Conservation (phyloP, 2,113 vertebrate genomes). For the Lynx canadensis region DNA sequence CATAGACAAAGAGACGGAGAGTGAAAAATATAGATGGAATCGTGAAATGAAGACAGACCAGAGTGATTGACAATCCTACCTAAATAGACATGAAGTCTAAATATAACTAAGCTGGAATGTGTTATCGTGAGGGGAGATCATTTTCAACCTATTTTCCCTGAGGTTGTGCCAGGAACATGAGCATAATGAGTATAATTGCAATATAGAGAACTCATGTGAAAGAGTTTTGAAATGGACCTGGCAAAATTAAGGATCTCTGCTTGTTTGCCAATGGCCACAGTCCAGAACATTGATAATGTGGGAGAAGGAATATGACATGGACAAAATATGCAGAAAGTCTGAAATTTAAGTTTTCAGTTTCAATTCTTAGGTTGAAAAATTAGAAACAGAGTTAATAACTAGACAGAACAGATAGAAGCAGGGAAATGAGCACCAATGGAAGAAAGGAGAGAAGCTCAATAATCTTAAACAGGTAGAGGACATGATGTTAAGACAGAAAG, state of each 20-base stretch:
- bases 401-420: neutral
- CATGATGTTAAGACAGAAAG: neutral
- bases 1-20: neutral
- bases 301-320: neutral
- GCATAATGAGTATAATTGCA: neutral
- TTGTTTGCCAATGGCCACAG: neutral
- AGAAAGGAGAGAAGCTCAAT: neutral
- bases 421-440: neutral
- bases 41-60: neutral
- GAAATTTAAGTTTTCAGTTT: neutral
- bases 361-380: conserved; percentile 11
- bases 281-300: neutral
- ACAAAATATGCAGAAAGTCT: neutral
- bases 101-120: too few species aligned
- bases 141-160: neutral
- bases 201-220: neutral
- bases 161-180: neutral
- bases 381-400: neutral
- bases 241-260: neutral
- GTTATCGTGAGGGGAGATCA: neutral
- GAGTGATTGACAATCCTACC: neutral
- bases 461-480: neutral
- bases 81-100: neutral
- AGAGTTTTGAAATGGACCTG: neutral
- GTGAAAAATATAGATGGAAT: neutral